Base-by-base conservation (phyloP, 2,113 vertebrate species). In the Cervus canadensis region DNA sequence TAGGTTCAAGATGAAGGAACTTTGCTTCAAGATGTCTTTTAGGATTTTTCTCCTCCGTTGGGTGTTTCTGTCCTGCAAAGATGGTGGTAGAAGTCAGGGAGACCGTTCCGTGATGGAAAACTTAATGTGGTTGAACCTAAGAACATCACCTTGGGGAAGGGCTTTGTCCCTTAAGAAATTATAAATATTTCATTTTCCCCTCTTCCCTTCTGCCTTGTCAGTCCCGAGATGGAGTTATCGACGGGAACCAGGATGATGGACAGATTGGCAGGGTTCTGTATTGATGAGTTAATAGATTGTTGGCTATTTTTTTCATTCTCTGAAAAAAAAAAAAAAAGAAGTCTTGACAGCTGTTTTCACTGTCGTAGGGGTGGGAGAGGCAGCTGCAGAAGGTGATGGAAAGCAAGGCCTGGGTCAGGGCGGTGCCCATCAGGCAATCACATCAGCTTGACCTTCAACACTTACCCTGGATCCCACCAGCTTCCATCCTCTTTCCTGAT, bases 161-260 rank as follows among this genome's bases (percentile, higher is more conserved):
- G 59, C 83, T 88, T 74, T 3, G 52, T 97, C 95, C 91, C 95
- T 95, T 89, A 97, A 95, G 94, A 96, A 97, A 97, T 97, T 82
- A 98, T 97, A 98, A 98, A 97, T 97, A 97, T 98, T 98, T 45
- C 94, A 98, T 94, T 87, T 97, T 93, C 78, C 85, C 62, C 95
- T 79, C 92, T 97, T 76, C 60, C 71, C 87, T 96, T 88, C 78
- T 0, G 3, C 40, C 45, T 62, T 59, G 52, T 36, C 89, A 97
- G 96, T 0, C 16, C 6, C 1, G 25, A 97, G 89, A 98, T 96
- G 96, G 57, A 96, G 90, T 64, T 96, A 96, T 97, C 9, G 97
- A 98, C 60, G 10, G 94, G 81, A 48, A 36, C 64, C 67, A 6
- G 45, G 56, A 43, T 81, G 91, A 98, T 94, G 83, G 98, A 96